Evolutionary conservation across 2,797 vertebrate species (phyloP), one percentile per base, ranked within the genome.

Genomic region (Gymnodraco acuticeps): DNA sequence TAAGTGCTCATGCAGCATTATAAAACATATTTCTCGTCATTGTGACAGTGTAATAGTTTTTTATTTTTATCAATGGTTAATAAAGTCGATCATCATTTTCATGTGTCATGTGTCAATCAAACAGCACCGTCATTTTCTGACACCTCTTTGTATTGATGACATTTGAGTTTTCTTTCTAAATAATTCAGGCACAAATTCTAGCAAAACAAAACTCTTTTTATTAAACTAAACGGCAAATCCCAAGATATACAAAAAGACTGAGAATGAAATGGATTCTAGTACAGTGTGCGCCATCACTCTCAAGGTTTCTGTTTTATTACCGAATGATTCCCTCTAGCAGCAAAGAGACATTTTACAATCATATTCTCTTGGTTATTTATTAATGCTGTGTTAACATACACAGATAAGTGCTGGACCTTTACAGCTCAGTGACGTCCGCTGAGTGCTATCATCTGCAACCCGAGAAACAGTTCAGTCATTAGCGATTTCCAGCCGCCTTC

Each of bases 381-480:
- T 45, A 55, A 6, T 8, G 55, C 54, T 48, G 10, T 31, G 68
- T 68, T 19, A 59, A 31, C 31, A 31, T 12, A 38, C 7, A 5
- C 23, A 47, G 50, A 55, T 51, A 48, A 65, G 51, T 31, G 13
- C 50, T 38, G 58, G 45, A 72, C 46, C 31, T 78, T 41, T 12
- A 46, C 11, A 70, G 73, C 70, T 73, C 53, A 23, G 20, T 45
- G 70, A 51, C 41, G 9, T 75, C 69, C 46, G 54, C 74, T 66
- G 43, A 73, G 74, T 62, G 61, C n/a, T 33, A 8, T 46, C 65
- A 78, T 71, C 70, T 75, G 48, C 51, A 62, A 47, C 58, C 8
- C 5, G 59, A 72, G 64, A 74, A 69, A 42, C 52, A 47, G 64
- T 66, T 64, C 71, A 77, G 41, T 66, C 70, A 27, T 27, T 27